These are phyloP conservation scores for Zaprionus tsacasi DNA, from an alignment of 1,140 invertebrate species.

Conservation along the genomic window DNA sequence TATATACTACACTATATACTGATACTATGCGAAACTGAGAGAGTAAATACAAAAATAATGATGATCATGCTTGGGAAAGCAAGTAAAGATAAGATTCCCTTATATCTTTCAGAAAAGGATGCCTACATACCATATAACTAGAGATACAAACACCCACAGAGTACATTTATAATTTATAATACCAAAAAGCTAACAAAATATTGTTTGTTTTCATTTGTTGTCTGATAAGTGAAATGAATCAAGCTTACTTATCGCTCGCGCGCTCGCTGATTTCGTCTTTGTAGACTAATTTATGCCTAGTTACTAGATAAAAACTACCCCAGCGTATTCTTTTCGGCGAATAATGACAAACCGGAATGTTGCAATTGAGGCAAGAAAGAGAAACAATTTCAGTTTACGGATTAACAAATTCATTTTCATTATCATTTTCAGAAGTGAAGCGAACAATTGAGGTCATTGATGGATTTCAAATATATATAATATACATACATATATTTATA, in stretches of 20 bases:
- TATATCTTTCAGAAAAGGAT: too few relatives aligned
- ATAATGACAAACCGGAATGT: background rate
- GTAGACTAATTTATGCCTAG: constrained; percentile 8
- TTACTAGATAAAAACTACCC: constrained; percentile 8
- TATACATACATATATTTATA: background rate
- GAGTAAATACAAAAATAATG: too few relatives aligned
- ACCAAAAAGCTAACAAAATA: background rate
- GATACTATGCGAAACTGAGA: too few relatives aligned
- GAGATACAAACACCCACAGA: background rate
- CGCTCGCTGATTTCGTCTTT: constrained; percentile 3
- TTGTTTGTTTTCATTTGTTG: constrained; percentile 1
- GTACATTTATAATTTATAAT: background rate
- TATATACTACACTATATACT: background rate
- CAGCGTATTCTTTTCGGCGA: background rate
- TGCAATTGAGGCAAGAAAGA: background rate
- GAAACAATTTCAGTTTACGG: background rate
- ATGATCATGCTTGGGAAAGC: background rate
- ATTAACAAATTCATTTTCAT: background rate
- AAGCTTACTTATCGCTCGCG: background rate
- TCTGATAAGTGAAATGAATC: constrained; percentile 12
- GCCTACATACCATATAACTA: background rate
- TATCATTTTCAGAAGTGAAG: background rate
- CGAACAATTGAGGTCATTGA: constrained; percentile 2
- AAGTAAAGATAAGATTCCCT: background rate
- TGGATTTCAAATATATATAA: constrained; percentile 12